Percentiles rank a stretch among this genome's conserved stretches.
Evolutionary conservation across 2,888 invertebrate genomes (phyloP).

Genomic region (Stramonita haemastoma): DNA sequence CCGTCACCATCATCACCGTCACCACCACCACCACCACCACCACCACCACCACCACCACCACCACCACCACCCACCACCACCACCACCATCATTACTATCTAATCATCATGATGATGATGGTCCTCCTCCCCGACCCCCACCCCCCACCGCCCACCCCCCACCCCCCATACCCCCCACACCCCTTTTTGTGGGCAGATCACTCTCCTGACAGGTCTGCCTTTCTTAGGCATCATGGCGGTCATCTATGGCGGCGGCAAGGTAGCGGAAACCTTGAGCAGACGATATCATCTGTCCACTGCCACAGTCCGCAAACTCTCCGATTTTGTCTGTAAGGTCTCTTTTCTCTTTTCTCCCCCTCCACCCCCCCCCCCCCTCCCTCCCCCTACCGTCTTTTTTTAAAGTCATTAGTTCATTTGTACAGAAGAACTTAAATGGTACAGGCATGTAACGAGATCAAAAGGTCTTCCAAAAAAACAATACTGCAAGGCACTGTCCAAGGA

Average conservation of each 20-base stretch:
- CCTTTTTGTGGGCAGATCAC: conserved; percentile 55
- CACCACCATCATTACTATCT: conserved; percentile 43
- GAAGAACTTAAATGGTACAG: too few species aligned
- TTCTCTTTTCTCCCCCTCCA: background rate
- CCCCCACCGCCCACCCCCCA: background rate
- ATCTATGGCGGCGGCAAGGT: conserved; percentile 56
- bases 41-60: too few species aligned
- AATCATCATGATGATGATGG: too few species aligned
- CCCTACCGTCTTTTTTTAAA: background rate
- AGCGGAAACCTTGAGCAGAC: conserved; percentile 53
- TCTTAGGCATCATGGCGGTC: conserved; percentile 65
- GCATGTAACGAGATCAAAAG: too few species aligned
- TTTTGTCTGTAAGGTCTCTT: conserved; percentile 50
- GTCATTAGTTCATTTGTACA: too few species aligned
- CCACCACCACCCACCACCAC: conserved; percentile 1
- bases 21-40: conserved; percentile 43
- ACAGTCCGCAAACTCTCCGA: conserved; percentile 56
- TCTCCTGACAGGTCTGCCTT: conserved; percentile 66
- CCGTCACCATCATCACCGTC: conserved; percentile 39
- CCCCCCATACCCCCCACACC: background rate
- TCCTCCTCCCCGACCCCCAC: background rate
- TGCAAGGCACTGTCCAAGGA: too few species aligned
- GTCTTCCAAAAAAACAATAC: too few species aligned
- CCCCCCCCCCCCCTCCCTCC: background rate
- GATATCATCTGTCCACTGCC: conserved; percentile 51